Base-by-base conservation (phyloP, 2,888 invertebrate species). In the Aspidiotus destructor region DNA sequence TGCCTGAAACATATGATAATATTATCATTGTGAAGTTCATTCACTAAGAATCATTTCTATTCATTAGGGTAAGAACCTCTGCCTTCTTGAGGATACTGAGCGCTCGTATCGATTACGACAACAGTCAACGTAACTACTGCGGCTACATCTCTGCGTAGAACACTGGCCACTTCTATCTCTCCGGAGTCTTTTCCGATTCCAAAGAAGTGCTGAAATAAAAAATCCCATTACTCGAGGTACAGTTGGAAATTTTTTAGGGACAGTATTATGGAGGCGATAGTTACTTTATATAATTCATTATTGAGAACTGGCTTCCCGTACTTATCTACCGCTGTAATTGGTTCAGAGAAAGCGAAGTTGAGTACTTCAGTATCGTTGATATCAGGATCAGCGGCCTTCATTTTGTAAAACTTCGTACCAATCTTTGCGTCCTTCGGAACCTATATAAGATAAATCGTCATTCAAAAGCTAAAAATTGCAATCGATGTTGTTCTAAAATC, bases 321-420 rank as follows among this genome's bases (percentile, higher is more conserved):
- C 73, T 87, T 88, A 74, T 92, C 91, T 5, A 89, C 84, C 0
- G 91, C 92, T 0, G 84, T 85, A 28, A 92, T 86, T 1, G 84
- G 83, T 73, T 85, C 87, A 3, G 86, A 85, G 0, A 82, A 82
- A 0, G 83, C 81, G 73, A 82, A 89, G 69, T 84, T 80, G 16
- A 92, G 77, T 7, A 86, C 86, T 62, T 85, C 86, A 28, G 83
- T 81, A 53, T 85, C 83, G 10, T 82, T 81, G 7, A 89, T 86
- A 76, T 92, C 92, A 0, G 90, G 89, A 79, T 92, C 92, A 15
- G 84, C 80, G 0, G 92, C 92, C 63, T 84, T 79, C 16, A 93
- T 78, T 0, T 82, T 84, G 71, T 90, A 84, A 7, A 93, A 83
- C 1, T 85, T 77, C 0, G 86, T 85, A 0, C 88, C 90, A 0